Evolutionary conservation across 2,113 vertebrate species (phyloP).

Genomic region (Rhineura floridana): DNA sequence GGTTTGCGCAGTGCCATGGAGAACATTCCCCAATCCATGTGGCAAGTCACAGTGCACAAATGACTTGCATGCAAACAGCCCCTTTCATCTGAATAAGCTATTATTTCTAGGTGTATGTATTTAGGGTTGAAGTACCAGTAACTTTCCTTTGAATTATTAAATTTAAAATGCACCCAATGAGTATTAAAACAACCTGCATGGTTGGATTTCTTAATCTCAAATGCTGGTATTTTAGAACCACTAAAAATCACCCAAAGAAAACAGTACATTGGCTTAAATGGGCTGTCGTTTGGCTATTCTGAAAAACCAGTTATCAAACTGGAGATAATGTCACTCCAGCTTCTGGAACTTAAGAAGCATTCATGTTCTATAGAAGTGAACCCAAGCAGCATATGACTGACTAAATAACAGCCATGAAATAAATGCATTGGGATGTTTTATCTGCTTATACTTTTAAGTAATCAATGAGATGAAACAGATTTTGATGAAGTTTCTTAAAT

Average conservation of each 20-base stretch:
- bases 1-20: neutral
- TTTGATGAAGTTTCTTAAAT: constrained; percentile 27
- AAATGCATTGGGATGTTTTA: constrained; percentile 17
- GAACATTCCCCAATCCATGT: neutral
- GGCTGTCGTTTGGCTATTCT: neutral
- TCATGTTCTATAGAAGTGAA: neutral
- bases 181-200: neutral
- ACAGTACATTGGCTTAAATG: neutral
- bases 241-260: neutral
- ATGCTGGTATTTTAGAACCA: neutral
- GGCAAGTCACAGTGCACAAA: neutral
- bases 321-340: neutral
- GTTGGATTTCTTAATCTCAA: neutral
- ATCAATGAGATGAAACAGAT: constrained; percentile 6
- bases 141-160: neutral
- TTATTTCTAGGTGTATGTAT: neutral
- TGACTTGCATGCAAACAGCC: neutral
- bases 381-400: constrained; percentile 24
- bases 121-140: neutral
- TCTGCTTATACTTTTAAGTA: neutral
- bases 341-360: constrained; percentile 6
- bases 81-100: neutral
- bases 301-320: neutral
- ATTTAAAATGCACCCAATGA: neutral
- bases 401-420: neutral